A percentile compares a stretch with the other conserved stretches of the same genome.
Conservation (phyloP, 2,797 vertebrate species). For the Schizothorax lantsangensis region DNA sequence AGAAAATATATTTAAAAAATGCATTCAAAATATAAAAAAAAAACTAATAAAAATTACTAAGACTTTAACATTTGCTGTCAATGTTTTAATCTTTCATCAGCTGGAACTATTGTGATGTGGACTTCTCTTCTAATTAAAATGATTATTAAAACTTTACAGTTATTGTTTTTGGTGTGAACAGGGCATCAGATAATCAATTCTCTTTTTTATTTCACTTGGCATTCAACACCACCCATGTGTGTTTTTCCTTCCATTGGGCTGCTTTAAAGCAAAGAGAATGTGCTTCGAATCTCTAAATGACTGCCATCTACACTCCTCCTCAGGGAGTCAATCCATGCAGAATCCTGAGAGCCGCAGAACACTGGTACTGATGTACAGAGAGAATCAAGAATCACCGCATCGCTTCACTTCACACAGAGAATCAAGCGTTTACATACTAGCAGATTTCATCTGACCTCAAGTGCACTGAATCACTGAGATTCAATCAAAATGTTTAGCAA, state of each 20-base stretch:
- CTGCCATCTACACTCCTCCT: not conserved
- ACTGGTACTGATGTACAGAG: not conserved
- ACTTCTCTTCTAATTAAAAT: not conserved
- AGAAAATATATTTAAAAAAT: not conserved
- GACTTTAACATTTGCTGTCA: not conserved
- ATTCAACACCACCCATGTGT: not conserved
- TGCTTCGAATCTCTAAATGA: not conserved
- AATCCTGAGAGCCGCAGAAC: not conserved
- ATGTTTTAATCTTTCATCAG: not conserved
- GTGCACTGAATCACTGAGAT: constrained; percentile 1
- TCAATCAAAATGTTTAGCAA: constrained; percentile 30
- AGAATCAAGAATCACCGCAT: not conserved
- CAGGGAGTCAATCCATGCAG: not conserved
- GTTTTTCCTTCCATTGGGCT: not conserved
- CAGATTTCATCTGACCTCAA: not conserved
- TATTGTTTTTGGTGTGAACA: not conserved
- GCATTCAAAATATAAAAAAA: not conserved
- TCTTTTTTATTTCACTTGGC: not conserved
- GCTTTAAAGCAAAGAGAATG: constrained; percentile 6
- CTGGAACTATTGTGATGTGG: too few species aligned
- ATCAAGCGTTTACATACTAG: not conserved
- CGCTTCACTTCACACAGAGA: not conserved
- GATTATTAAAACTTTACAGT: not conserved
- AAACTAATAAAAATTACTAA: not conserved
- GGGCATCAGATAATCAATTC: not conserved